phyloP scores from a whole-genome alignment of 2,113 vertebrate genomes.

The Leptobrachium ailaonicum region DNA sequence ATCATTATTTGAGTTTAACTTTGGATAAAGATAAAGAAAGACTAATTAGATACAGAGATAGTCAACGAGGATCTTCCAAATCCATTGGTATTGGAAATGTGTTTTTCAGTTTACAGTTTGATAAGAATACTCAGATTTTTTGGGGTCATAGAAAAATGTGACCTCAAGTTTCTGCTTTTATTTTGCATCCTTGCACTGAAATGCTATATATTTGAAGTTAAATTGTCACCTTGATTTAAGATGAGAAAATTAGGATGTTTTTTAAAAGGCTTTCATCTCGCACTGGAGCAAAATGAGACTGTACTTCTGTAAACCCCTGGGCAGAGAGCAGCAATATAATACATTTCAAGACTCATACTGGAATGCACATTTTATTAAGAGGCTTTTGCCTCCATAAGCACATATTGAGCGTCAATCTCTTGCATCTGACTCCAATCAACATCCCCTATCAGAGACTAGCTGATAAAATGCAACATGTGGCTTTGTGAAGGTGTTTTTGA shows the following conservation, averaged over 20 bases:
- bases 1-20: no score
- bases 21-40: no score
- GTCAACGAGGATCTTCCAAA: no score
- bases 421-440: conserved; percentile 39
- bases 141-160: neutral
- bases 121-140: neutral
- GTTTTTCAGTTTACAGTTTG: no score
- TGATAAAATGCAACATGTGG: conserved; percentile 40
- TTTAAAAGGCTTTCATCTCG: neutral
- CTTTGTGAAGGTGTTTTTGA: conserved; percentile 30
- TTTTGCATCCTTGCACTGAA: neutral
- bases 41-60: no score
- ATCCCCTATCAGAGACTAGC: conserved; percentile 24
- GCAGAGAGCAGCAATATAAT: conserved; percentile 19
- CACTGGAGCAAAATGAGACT: neutral
- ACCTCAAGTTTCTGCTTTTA: no score
- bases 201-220: neutral
- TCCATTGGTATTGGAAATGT: no score
- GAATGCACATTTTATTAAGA: conserved; percentile 25
- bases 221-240: neutral
- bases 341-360: conserved; percentile 15
- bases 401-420: conserved; percentile 25
- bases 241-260: neutral
- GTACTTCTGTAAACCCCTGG: neutral
- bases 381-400: conserved; percentile 13